Conservation (phyloP, 2,888 invertebrate genomes). For the Apamea anceps region DNA sequence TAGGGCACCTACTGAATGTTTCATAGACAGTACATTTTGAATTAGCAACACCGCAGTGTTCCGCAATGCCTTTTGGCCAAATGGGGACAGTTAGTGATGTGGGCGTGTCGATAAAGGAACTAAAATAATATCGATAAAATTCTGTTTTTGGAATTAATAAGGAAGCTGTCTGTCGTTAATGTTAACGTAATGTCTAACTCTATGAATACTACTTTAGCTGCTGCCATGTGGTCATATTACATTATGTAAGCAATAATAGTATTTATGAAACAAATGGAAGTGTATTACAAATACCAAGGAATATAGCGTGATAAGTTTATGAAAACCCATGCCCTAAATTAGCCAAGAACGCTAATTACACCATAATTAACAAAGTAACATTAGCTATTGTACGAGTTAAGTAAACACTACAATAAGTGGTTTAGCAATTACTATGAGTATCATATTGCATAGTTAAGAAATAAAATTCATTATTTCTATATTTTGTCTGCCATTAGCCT, state of each 20-base stretch:
- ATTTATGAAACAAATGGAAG: not conserved
- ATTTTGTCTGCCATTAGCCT: constrained; percentile 72
- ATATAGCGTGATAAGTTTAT: constrained; percentile 2
- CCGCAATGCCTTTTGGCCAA: constrained; percentile 79
- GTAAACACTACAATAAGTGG: constrained; percentile 59
- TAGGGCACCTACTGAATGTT: constrained; percentile 76
- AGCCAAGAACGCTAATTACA: constrained; percentile 44
- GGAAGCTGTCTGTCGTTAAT: not conserved
- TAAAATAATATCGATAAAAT: constrained; percentile 37
- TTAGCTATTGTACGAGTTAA: constrained; percentile 51
- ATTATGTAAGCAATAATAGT: not conserved
- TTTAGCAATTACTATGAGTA: constrained; percentile 50
- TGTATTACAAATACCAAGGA: not conserved
- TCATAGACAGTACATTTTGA: constrained; percentile 80
- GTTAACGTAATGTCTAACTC: not conserved
- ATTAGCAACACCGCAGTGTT: constrained; percentile 77
- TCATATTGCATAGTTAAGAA: constrained; percentile 64
- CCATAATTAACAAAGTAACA: constrained; percentile 55
- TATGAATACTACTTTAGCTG: not conserved
- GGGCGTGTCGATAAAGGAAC: constrained; percentile 55
- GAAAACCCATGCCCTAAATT: constrained; percentile 39
- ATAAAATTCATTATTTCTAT: constrained; percentile 68
- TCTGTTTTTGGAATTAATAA: too few species aligned
- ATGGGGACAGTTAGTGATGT: constrained; percentile 71
- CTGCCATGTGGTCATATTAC: not conserved